Evolutionary conservation across 1,140 invertebrate species (phyloP).

Genomic region (Solen grandis): DNA sequence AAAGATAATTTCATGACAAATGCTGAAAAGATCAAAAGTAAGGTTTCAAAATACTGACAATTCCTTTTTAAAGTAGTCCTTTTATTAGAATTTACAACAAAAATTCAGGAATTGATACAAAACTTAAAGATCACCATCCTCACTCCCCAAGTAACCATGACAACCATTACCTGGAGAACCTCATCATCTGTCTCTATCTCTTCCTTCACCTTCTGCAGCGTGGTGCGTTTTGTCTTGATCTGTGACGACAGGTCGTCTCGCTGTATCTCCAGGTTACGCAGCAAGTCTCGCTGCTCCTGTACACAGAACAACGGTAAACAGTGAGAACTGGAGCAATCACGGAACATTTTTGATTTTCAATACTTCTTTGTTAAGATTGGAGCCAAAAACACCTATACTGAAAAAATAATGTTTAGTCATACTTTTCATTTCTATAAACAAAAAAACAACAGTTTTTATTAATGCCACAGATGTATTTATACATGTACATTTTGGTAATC

Average conservation of each 20-base stretch:
- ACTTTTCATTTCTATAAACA: no score
- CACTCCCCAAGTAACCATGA: no score
- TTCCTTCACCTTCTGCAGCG: slow-evolving; percentile 70
- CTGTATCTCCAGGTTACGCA: slow-evolving; percentile 69
- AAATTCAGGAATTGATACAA: no score
- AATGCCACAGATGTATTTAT: no score
- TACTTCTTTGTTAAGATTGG: neutral
- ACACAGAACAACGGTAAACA: neutral
- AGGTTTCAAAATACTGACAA: no score
- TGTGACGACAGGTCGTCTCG: slow-evolving; percentile 64
- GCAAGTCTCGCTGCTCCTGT: slow-evolving; percentile 68
- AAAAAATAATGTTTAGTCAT: neutral
- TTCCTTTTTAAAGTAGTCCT: no score
- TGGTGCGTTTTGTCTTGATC: slow-evolving; percentile 67
- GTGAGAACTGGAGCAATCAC: neutral
- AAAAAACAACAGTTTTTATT: neutral
- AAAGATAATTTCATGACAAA: no score
- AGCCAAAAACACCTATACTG: neutral
- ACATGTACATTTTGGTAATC: no score
- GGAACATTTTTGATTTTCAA: neutral
- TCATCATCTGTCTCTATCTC: slow-evolving; percentile 75
- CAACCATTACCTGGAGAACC: slow-evolving; percentile 63
- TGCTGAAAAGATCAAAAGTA: no score
- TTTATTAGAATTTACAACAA: no score
- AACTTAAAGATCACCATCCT: no score